Base-by-base conservation (phyloP, 2,888 invertebrate species). In the Cinara cedri region DNA sequence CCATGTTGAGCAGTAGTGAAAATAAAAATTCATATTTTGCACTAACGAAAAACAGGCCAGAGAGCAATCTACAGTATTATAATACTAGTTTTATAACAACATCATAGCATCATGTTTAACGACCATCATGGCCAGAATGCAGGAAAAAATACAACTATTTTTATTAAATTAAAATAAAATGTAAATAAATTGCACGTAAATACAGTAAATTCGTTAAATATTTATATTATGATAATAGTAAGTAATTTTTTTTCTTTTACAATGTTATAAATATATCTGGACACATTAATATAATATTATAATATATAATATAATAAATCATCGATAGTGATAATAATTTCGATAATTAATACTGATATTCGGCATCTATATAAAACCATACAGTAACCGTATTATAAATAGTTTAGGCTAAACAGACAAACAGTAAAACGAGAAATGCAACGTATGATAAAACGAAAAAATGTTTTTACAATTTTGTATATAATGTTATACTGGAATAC, bases 201-300 rank as follows among this genome's bases (percentile, higher is more conserved):
- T 57, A 26, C 66, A 68, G 26, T 14, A 49, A 55, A 76, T 68
- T 76, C 10, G 13, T 76, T 66, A 68, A 76, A 66, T 66, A 76
- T 68, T 57, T 65, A 76, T 68, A 46, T 57, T 16, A 34, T 34
- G 66, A 76, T 76, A 68, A 65, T 71, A 42, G 26, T 76, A 24
- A 57, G 66, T 66, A 57, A 57, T 55, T 76, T 60, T n/a, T n/a
- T 34, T 34, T 34, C 6, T 60, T 71, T 63, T 65, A 76, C 66
- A 76, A 46, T 57, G 11, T 76, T 68, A 68, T 76, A 76, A 76
- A 76, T 63, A 68, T 68, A 68, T 68, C 44, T 68, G 57, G 66
- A 66, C 57, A 68, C 57, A 34, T 76, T 54, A 46, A 49, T 60
- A 2, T 60, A 34, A 34, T 34, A 34, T 34, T 34, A 34, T 34